Conservation (phyloP, 1,140 invertebrate genomes). For the Dinoponera quadriceps region DNA sequence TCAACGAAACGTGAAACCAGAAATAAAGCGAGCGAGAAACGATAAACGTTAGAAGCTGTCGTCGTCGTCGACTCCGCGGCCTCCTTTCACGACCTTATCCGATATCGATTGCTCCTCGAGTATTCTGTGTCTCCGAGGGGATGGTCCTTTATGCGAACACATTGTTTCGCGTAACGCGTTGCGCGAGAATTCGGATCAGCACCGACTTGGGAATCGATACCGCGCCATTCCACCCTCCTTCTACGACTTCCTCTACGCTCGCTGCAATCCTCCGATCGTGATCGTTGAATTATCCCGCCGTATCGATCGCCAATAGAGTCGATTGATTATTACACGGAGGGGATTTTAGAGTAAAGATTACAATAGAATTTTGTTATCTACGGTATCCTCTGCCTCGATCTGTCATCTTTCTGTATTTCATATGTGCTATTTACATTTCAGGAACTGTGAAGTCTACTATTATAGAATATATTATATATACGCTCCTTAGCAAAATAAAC, state of each 20-base stretch:
- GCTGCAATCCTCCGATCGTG: slow-evolving; percentile 5
- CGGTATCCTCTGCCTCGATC: too few species aligned
- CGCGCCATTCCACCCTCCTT: not conserved
- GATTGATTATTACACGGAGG: not conserved
- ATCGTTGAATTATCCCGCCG: slow-evolving; percentile 2
- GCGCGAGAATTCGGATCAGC: slow-evolving; percentile 54
- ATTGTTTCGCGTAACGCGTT: slow-evolving; percentile 62
- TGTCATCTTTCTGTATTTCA: too few species aligned
- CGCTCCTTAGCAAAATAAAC: too few species aligned
- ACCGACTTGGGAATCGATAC: slow-evolving; percentile 36
- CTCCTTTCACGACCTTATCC: slow-evolving; percentile 25
- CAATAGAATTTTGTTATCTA: too few species aligned
- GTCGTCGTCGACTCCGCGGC: slow-evolving; percentile 18
- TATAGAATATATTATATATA: too few species aligned
- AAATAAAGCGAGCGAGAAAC: slow-evolving; percentile 21
- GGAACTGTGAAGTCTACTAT: too few species aligned
- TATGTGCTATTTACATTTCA: too few species aligned
- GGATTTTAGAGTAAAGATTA: too few species aligned
- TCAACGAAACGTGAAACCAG: not conserved
- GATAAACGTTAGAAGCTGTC: slow-evolving; percentile 49
- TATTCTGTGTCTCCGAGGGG: slow-evolving; percentile 29
- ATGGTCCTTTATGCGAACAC: slow-evolving; percentile 51
- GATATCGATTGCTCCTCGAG: slow-evolving; percentile 59
- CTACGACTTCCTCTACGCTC: slow-evolving; percentile 31
- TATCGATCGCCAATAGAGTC: not conserved